Evolutionary conservation across 2,797 vertebrate genomes (phyloP), one percentile per base, ranked within the genome.

Genomic region (Nyctibius grandis): DNA sequence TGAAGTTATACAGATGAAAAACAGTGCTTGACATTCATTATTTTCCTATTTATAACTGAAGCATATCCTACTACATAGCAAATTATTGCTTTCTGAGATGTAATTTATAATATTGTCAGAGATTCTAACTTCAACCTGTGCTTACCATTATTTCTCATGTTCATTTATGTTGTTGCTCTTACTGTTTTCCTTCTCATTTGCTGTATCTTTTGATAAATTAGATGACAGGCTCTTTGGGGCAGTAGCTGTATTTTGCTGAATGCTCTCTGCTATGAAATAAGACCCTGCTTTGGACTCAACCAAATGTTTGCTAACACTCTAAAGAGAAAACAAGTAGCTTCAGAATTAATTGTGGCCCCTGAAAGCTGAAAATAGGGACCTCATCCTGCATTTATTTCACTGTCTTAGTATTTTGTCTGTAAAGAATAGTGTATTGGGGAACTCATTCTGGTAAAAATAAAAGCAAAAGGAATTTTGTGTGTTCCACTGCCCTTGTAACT

Each of bases 41-140:
- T 95, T 95, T 91, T 93, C 79, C 38, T 70, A 60, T 88, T 95
- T 90, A 61, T 74, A 84, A 21, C 33, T 60, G 47, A 48, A 74
- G 15, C 40, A 56, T 60, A 78, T 76, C 61, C 47, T 67, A 76
- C 50, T 61, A 81, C 42, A 22, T 51, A 60, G 20, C 10, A 72
- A 91, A 88, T 85, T 91, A 63, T 67, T 90, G 16, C 38, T 11
- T 85, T 85, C 57, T 63, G 50, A 65, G 31, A 72, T 54, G n/a
- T 85, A 75, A 88, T 93, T 91, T 50, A 59, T 89, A 91, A 80
- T 68, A 78, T n/a, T 86, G 47, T 76, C 54, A 84, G 69, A 42
- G 54, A 73, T 48, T 86, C 82, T 88, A 75, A 74, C 29, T 83
- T 89, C 54, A 65, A 86, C 76, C 50, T 84, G 48, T 31, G 33